Evolutionary conservation across 2,113 vertebrate genomes (phyloP).

Genomic region (Alaudala cheleensis): DNA sequence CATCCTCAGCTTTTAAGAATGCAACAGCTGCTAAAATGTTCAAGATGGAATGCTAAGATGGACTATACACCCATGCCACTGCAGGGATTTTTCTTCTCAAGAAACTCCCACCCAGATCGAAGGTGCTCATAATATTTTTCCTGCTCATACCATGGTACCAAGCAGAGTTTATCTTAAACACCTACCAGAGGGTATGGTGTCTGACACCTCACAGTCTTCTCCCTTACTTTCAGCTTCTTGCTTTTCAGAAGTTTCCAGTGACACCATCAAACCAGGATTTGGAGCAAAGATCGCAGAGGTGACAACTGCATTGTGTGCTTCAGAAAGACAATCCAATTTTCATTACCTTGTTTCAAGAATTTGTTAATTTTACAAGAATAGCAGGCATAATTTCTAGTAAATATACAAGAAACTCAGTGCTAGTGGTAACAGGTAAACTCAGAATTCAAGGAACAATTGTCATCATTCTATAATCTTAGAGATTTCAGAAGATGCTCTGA

Average conservation of each 20-base stretch:
- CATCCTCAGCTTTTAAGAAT: not conserved
- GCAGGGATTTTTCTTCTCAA: not conserved
- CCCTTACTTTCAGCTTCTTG: constrained; percentile 82
- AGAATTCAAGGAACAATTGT: not conserved
- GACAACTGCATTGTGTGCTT: constrained; percentile 97
- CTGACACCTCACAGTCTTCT: constrained; percentile 79
- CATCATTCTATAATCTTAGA: not conserved
- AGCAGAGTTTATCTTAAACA: not conserved
- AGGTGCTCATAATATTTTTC: not conserved
- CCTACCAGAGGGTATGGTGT: constrained; percentile 89
- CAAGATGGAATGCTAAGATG: not conserved
- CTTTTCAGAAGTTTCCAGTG: constrained; percentile 85
- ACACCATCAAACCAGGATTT: constrained; percentile 90
- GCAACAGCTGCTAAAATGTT: not conserved
- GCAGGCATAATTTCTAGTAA: not conserved
- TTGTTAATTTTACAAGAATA: not conserved
- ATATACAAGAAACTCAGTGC: not conserved
- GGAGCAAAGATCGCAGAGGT: constrained; percentile 97
- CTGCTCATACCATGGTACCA: not conserved
- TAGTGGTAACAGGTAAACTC: not conserved
- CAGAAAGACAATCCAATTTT: constrained; percentile 18
- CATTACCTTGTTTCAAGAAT: constrained; percentile 1
- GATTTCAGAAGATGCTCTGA: not conserved
- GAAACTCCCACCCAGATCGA: fast-evolving
- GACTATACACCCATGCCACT: not conserved